These are phyloP conservation scores for Magallana ariakensis DNA, from an alignment of 1,140 invertebrate genomes.

Conservation along the genomic window DNA sequence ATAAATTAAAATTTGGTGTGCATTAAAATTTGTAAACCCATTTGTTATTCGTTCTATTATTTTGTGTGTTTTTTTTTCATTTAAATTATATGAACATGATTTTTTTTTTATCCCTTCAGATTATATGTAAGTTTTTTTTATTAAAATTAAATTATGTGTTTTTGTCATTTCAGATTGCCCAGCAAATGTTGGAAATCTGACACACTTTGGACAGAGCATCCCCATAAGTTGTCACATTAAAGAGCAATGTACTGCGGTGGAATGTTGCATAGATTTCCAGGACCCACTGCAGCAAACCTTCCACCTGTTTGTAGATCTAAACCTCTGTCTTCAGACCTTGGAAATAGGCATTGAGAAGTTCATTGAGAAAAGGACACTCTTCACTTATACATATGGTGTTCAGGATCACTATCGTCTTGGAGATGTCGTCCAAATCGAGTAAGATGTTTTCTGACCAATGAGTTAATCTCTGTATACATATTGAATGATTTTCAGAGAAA, in stretches of 20 bases:
- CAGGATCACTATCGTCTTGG: slow-evolving; percentile 43
- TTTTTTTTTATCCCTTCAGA: too few relatives aligned
- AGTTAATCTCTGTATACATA: too few relatives aligned
- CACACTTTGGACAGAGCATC: neutral
- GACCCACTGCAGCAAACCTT: slow-evolving; percentile 43
- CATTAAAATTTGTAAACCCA: too few relatives aligned
- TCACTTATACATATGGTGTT: slow-evolving; percentile 21
- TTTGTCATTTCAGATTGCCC: slow-evolving; percentile 16
- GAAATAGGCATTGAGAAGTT: slow-evolving; percentile 35
- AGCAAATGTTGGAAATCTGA: slow-evolving; percentile 2
- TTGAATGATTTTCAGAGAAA: too few relatives aligned
- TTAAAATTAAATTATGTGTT: too few relatives aligned
- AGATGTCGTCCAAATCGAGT: slow-evolving; percentile 46
- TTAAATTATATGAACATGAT: too few relatives aligned
- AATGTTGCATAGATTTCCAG: slow-evolving; percentile 53
- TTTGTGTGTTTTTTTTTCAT: too few relatives aligned
- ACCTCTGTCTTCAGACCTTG: slow-evolving; percentile 36
- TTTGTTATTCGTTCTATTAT: too few relatives aligned
- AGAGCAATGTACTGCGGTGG: slow-evolving; percentile 50
- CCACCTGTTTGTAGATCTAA: slow-evolving; percentile 38
- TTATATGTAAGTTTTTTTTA: too few relatives aligned
- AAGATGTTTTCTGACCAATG: neutral
- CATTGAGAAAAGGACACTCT: neutral
- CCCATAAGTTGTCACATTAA: slow-evolving; percentile 47
- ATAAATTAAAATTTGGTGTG: too few relatives aligned